A percentile compares a stretch with the other conserved stretches of the same genome.
These are phyloP conservation scores for Atherinomorus stipes DNA, from an alignment of 2,113 vertebrate genomes.

Conservation along the genomic window DNA sequence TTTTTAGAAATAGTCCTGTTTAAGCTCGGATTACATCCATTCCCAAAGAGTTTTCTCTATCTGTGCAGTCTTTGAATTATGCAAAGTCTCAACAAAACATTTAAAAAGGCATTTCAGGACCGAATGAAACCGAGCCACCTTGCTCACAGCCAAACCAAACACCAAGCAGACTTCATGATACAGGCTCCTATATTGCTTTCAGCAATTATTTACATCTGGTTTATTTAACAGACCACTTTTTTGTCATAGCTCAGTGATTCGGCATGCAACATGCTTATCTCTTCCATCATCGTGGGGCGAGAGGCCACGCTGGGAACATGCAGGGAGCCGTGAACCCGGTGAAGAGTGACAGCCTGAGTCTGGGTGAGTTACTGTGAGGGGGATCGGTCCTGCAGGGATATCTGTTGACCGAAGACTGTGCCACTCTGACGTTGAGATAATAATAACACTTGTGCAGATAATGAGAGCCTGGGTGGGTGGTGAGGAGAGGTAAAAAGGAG, in stretches of 20 bases:
- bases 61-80: conserved; percentile 66
- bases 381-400: conserved; percentile 30
- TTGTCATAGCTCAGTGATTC: conserved; percentile 59
- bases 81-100: conserved; percentile 61
- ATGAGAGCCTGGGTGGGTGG: conserved; percentile 27
- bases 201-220: conserved; percentile 79
- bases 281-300: conserved; percentile 57
- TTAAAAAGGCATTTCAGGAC: conserved; percentile 71
- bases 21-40: conserved; percentile 13
- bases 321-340: conserved; percentile 52
- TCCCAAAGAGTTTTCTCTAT: conserved; percentile 30
- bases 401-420: conserved; percentile 40
- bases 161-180: conserved; percentile 45
- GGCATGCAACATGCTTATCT: conserved; percentile 72
- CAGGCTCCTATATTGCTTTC: conserved; percentile 69
- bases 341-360: conserved; percentile 57
- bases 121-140: conserved; percentile 60
- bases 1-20: conserved; percentile 6
- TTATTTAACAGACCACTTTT: conserved; percentile 70
- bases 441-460: conserved; percentile 36
- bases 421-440: conserved; percentile 46
- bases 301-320: conserved; percentile 56
- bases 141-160: conserved; percentile 71
- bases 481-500: conserved; percentile 10
- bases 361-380: conserved; percentile 29